Evolutionary conservation across 2,797 vertebrate species (phyloP), one percentile per base, ranked within the genome.

Genomic region (Microcaecilia unicolor): DNA sequence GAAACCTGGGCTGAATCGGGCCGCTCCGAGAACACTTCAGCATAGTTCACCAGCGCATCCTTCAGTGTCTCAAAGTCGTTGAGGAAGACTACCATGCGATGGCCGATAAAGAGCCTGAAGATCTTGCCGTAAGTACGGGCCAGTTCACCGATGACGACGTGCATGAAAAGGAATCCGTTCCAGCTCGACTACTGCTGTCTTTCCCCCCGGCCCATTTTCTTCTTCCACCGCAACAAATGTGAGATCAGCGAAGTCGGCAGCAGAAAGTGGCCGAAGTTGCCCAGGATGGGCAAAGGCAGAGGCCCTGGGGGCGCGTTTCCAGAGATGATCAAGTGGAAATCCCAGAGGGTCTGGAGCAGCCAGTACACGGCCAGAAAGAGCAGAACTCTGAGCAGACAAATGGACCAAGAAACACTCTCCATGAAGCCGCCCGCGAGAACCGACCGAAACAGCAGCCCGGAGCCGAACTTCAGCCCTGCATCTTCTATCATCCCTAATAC

Each of bases 11-110:
- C 90, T 9, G 93, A 34, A 5, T 81, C 75, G 1, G 95, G 95
- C 31, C 95, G 78, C 79, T 97, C 95, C 8, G 93, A 96, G 72
- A 98, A 97, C 31, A 82, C 85, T 14, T 96, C 88, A 1, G 85
- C 76, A 10, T 91, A 82, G 54, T 86, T 83, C 10, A 85, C 83
- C 16, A 98, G 75, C 12, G 92, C 95, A 39, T 97, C 89, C 27
- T 70, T 83, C 29, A 97, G 82, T 12, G 66, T 78, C 14, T 75
- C 83, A 55, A 85, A 97, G 6, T 92, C 90, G 29, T 72, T 92
- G n/a, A 98, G 81, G 39, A 98, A 79, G 10, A 98, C 85, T 6
- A 88, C 17, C 10, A 85, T 58, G 45, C 79, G 80, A 22, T 37
- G 79, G 29, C 95, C 85, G 5, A 74, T 67, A 41, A 89, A 87